Evolutionary conservation across 2,888 invertebrate genomes (phyloP), one percentile per base, ranked within the genome.

Genomic region (Aporophyla nigra): DNA sequence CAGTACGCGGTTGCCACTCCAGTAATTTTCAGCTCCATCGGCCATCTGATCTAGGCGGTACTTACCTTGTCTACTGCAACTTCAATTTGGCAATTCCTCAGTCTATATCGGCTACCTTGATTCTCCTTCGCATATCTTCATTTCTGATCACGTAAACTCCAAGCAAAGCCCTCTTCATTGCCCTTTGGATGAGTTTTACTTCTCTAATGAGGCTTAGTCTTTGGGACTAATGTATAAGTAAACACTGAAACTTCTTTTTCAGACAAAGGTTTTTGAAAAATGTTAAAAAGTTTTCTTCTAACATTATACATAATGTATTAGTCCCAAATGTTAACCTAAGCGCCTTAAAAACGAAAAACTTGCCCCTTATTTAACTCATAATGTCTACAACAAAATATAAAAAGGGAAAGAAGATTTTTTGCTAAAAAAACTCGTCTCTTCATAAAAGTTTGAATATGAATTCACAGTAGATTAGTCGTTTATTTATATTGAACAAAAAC

Each of bases 401-500:
- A n/a, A 54, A 63, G 53, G 61, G 10, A 12, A 53, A n/a, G 27
- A 6, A 33, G 5, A 59, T 62, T n/a, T 33, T 49, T 19, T 14
- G 14, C 19, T 14, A 9, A 72, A 54, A 69, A n/a, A 70, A 27
- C 14, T 49, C 27, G 33, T 5, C n/a, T 19, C 16, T 46, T 62
- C 46, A 63, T 66, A 61, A 83, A 83, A 80, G 73, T 82, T 65
- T 72, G 72, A 82, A 83, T 72, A 70, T 71, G 46, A 80, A 83
- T 84, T 78, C 78, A 78, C 61, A 73, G 72, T 72, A 70, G 72
- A 78, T 72, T 77, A 78, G 56, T 14, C 59, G 67, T 62, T 72
- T 75, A 73, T 82, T 84, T 84, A 84, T 84, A 76, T 71, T 58
- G 40, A 61, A 71, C 27, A 65, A 58, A 80, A 83, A 80, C 75